Evolutionary conservation across 1,140 invertebrate genomes (phyloP).

Genomic region (Cephus cinctus): DNA sequence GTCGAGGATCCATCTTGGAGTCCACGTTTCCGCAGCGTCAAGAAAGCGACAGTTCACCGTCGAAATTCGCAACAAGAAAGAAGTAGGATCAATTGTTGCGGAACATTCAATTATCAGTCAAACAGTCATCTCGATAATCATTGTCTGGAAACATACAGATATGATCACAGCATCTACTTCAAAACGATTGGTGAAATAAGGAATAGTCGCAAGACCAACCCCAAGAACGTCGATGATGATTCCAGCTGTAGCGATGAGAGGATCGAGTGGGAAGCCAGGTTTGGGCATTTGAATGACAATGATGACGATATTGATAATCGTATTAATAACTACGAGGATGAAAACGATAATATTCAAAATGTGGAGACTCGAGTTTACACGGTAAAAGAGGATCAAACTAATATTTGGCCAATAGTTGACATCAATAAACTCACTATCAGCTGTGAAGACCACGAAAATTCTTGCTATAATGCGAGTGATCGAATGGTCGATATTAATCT

Average conservation of each 20-base stretch:
- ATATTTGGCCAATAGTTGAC: too few relatives aligned
- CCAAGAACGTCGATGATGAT: neutral
- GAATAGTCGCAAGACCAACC: conserved; percentile 20
- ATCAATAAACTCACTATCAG: too few relatives aligned
- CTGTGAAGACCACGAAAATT: too few relatives aligned
- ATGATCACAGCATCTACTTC: conserved; percentile 53
- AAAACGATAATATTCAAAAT: too few relatives aligned
- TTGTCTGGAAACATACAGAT: conserved; percentile 45
- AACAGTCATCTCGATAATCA: conserved; percentile 43
- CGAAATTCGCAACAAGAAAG: conserved; percentile 28
- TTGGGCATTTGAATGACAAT: neutral
- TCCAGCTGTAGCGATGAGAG: conserved; percentile 18
- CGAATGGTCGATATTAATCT: too few relatives aligned
- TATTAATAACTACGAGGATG: neutral
- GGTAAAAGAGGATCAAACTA: too few relatives aligned
- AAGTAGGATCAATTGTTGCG: conserved; percentile 43
- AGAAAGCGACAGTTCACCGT: conserved; percentile 17
- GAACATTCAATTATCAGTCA: conserved; percentile 44
- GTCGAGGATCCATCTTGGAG: conserved; percentile 23
- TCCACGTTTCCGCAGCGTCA: conserved; percentile 21
- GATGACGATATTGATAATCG: conserved; percentile 1
- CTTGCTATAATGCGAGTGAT: too few relatives aligned
- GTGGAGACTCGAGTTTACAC: too few relatives aligned
- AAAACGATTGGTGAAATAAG: conserved; percentile 48
- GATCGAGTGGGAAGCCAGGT: conserved; percentile 26